These are phyloP conservation scores for Acrocephalus arundinaceus DNA, from an alignment of 2,113 vertebrate species.

Conservation along the genomic window DNA sequence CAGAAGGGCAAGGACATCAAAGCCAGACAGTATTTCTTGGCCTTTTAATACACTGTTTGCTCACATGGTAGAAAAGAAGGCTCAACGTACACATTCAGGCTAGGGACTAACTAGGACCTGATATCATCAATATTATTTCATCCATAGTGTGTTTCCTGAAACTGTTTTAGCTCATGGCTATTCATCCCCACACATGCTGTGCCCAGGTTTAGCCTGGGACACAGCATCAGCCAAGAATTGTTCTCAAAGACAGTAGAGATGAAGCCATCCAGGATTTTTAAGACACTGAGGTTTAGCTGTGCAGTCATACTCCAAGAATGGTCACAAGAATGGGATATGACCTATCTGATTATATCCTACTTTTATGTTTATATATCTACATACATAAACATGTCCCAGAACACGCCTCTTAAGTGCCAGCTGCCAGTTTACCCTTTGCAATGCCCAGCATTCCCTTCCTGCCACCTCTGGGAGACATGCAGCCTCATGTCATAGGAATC, in stretches of 20 bases:
- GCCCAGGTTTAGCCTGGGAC: neutral
- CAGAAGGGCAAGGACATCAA: neutral
- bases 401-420: neutral
- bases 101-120: neutral
- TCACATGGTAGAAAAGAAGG: neutral
- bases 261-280: neutral
- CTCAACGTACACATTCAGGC: neutral
- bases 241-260: neutral
- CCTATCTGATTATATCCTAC: neutral
- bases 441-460: neutral
- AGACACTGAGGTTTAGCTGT: neutral
- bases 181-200: neutral
- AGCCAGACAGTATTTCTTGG: neutral
- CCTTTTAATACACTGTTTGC: neutral
- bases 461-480: neutral
- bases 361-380: neutral
- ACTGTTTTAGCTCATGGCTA: neutral
- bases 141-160: neutral
- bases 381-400: neutral
- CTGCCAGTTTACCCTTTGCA: neutral
- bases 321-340: neutral
- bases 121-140: neutral
- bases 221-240: neutral
- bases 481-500: neutral
- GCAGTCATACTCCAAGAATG: rapidly evolving